These are phyloP conservation scores for Drosophila incognita DNA, from an alignment of 2,888 invertebrate species.

Conservation along the genomic window DNA sequence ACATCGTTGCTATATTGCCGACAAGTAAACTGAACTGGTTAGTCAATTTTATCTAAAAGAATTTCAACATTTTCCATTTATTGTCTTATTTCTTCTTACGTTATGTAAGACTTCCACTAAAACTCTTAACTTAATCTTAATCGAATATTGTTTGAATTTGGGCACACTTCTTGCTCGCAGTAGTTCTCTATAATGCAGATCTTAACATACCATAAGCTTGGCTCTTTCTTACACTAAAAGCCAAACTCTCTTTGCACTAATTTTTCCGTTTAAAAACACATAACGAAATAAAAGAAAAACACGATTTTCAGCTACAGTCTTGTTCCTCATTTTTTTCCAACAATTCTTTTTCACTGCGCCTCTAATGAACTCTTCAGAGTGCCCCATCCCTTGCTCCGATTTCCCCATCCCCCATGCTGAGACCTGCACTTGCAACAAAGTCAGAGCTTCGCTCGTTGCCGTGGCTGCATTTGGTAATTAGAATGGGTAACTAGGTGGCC, in stretches of 20 bases:
- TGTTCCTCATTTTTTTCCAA: constrained; percentile 1
- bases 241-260: constrained; percentile 10
- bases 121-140: not conserved
- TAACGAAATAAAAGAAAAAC: constrained; percentile 17
- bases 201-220: not conserved
- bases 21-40: not conserved
- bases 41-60: not conserved
- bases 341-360: constrained; percentile 22
- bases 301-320: constrained; percentile 7
- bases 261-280: constrained; percentile 6
- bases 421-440: constrained; percentile 46
- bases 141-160: not conserved
- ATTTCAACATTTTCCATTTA: not conserved
- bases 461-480: constrained; percentile 71
- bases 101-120: not conserved
- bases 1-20: not conserved
- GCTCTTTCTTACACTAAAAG: not conserved
- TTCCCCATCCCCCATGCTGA: not conserved
- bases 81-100: accelerated
- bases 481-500: constrained; percentile 75
- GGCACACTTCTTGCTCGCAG: not conserved
- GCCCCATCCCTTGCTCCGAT: not conserved
- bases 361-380: constrained; percentile 57
- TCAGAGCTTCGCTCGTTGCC: constrained; percentile 52
- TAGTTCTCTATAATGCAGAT: not conserved